phyloP scores from a whole-genome alignment of 2,888 invertebrate genomes.

The Teleogryllus oceanicus region DNA sequence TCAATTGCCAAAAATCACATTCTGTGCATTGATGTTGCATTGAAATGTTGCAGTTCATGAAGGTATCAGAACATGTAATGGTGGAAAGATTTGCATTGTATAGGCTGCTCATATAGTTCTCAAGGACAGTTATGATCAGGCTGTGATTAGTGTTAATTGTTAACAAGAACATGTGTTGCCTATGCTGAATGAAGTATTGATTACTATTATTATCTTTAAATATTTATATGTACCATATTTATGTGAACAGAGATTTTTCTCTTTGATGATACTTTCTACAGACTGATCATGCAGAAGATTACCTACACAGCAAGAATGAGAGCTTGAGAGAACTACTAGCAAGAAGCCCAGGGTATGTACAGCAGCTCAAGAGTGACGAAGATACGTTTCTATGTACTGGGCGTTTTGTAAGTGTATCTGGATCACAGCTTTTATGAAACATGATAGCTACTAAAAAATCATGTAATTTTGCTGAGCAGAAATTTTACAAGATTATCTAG shows the following conservation, averaged over 20 bases:
- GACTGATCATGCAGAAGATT: not conserved
- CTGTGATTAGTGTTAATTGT: slow-evolving; percentile 8
- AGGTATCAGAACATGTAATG: not conserved
- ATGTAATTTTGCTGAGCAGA: no score
- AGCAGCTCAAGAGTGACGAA: no score
- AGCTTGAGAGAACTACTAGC: not conserved
- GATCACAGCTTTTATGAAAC: no score
- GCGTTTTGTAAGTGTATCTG: no score
- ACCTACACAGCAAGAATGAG: not conserved
- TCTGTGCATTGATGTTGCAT: no score
- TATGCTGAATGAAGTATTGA: not conserved
- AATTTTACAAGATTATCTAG: no score
- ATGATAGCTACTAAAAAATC: no score
- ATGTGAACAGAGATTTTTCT: not conserved
- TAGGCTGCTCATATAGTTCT: not conserved
- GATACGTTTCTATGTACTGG: no score
- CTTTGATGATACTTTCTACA: not conserved
- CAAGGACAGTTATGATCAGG: not conserved
- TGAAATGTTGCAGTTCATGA: no score
- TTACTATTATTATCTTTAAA: not conserved
- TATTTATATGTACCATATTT: not conserved
- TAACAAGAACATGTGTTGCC: not conserved
- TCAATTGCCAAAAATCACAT: not conserved
- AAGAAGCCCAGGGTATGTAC: not conserved
- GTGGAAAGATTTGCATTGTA: not conserved